Evolutionary conservation across 2,888 invertebrate genomes (phyloP), one percentile per base, ranked within the genome.

Genomic region (Girardia tigrina): DNA sequence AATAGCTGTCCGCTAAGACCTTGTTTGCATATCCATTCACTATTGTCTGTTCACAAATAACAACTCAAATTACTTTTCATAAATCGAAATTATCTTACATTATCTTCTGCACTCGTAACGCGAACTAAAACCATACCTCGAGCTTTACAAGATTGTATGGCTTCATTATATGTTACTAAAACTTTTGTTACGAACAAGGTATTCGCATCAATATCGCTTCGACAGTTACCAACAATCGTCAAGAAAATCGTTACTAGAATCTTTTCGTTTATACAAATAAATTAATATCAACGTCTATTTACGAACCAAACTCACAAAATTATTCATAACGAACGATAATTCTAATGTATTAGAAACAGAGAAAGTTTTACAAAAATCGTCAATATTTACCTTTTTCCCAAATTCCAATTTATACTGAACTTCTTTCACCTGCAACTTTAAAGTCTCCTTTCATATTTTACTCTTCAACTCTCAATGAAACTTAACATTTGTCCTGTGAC

Each of bases 71-170:
- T n/a, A n/a, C n/a, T n/a, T n/a, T n/a, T n/a, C n/a, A n/a, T n/a
- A n/a, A n/a, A n/a, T n/a, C 16, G 16, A 36, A 12, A 36, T 12
- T 12, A 12, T 8, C 36, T 36, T n/a, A 56, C 56, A 56, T 56
- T 56, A 56, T 56, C 56, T 56, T 56, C 56, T 12, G 56, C 56
- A 56, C 56, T 56, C 6, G n/a, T 16, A 6, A 56, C 56, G 4
- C 56, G 56, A 56, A 56, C 56, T n/a, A 56, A 56, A 20, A 20
- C 23, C 56, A 56, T 56, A 20, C 56, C 56, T 56, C 56, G 56
- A 56, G 56, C n/a, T 56, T 56, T 56, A 56, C 56, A 56, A 56
- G 56, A 20, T 56, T 56, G 56, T 56, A 56, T 20, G 23, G 56
- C 56, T 56, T 56, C 56, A 56, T 56, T 56, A 23, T 8, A 56